Evolutionary conservation across 2,888 invertebrate genomes (phyloP).

Genomic region (Miltochrista miniata): DNA sequence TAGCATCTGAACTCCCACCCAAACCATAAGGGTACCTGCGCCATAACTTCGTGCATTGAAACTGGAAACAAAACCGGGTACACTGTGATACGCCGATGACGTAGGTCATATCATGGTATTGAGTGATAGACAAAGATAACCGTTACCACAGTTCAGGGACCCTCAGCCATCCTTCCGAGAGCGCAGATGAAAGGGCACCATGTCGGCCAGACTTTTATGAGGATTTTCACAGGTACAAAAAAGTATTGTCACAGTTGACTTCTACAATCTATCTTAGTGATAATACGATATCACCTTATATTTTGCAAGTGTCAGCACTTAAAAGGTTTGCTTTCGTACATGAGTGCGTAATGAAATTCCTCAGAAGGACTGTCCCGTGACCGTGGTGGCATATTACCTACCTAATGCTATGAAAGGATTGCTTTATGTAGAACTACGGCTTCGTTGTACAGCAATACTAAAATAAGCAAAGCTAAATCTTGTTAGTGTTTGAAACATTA

Average conservation of each 20-base stretch:
- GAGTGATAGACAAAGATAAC: too few species aligned
- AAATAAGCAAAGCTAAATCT: conserved; percentile 51
- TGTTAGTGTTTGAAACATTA: conserved; percentile 40
- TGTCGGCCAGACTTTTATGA: too few species aligned
- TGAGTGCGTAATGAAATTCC: conserved; percentile 43
- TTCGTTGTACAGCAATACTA: conserved; percentile 60
- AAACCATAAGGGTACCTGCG: too few species aligned
- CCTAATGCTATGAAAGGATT: conserved; percentile 68
- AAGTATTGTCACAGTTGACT: background rate
- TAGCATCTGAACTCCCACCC: too few species aligned
- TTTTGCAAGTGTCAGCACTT: conserved; percentile 53
- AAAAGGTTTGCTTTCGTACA: conserved; percentile 51
- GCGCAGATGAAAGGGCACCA: too few species aligned
- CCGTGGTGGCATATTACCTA: conserved; percentile 56
- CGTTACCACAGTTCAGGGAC: too few species aligned
- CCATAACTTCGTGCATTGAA: too few species aligned
- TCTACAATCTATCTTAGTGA: background rate
- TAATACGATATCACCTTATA: conserved; percentile 4
- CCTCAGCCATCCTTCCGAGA: too few species aligned
- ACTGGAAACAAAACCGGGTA: too few species aligned
- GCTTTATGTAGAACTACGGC: conserved; percentile 55
- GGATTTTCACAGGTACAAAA: too few species aligned
- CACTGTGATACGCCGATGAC: too few species aligned
- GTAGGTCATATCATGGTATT: too few species aligned
- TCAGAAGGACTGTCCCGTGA: conserved; percentile 38